Evolutionary conservation across 2,113 vertebrate species (phyloP), one percentile per base, ranked within the genome.

Genomic region (Zosterops japonicus): DNA sequence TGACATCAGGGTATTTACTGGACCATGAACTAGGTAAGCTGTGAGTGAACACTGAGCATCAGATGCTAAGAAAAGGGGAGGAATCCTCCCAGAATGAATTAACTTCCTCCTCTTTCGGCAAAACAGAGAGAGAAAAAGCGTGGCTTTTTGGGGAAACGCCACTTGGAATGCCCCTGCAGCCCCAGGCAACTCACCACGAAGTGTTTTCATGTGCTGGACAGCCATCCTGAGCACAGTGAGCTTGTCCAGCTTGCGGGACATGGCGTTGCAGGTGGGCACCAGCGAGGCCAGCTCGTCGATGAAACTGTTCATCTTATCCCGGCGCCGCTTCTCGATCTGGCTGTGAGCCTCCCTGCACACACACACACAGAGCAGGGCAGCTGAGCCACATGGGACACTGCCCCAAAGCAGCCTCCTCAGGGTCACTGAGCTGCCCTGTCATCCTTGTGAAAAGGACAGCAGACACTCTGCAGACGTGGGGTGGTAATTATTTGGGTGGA

Each of bases 281-380:
- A 99, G 95, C 8, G 99, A 99, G 6, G 99, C 99, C 97, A 99
- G 97, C 82, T 99, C 99, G 7, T 99, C 99, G 35, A 99, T 99
- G 93, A 99, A 99, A 84, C 99, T 99, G 98, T 99, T 99, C 99
- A 99, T 99, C 97, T 99, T 99, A 95, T 99, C 99, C 93, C 99
- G 96, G 25, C 99, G 98, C 29, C 99, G 97, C 97, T 99, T 99
- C 97, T 99, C 99, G 20, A 99, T 99, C 96, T 99, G 99, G 90
- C 99, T 99, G 83, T 99, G 99, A 91, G 99, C 99, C 95, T 99
- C 99, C 98, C 99, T 99, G 97, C 87, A 74, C 47, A 46, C 36
- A 39, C 44, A 90, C 77, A 90, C 79, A 61, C 57, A 56, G 49
- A 92, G 52, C 75, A 64, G 29, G n/a, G 78, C 31, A 63, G 64